Evolutionary conservation across 2,113 vertebrate species (phyloP), one percentile per base, ranked within the genome.

Genomic region (Cheirogaleus medius): DNA sequence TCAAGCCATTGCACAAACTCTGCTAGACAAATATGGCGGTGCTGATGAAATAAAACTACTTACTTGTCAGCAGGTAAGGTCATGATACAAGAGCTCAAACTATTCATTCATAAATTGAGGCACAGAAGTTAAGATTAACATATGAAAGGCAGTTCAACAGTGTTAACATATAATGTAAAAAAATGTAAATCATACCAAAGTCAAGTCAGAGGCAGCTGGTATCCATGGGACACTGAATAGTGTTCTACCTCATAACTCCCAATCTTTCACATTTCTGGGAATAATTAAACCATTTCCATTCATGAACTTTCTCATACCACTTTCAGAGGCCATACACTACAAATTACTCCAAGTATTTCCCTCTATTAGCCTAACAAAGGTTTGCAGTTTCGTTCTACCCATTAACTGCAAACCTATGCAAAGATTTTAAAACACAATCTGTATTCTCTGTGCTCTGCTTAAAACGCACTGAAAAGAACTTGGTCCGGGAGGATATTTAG

Each of bases 391-490:
- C 63, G 95, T 80, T 93, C 68, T 34, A 90, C 73, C 52, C 60
- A 80, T 81, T 78, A 94, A 93, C n/a, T 73, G 42, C 3, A 86
- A 89, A 68, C 27, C 86, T 56, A 74, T 95, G 49, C 64, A 82
- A 94, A 80, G 39, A 80, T 58, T 95, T 97, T 95, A 87, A 74
- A 97, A 49, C 14, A 88, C 83, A 54, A 63, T 25, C 34, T 58
- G 39, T 9, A 81, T 11, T 32, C 25, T 74, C 73, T 49, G 44
- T 80, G 76, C 44, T 91, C 73, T 87, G 14, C 37, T 66, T 60
- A 91, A 83, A 97, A 95, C 47, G 93, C 90, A 74, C 37, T 83
- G 37, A 76, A 92, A 91, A 95, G 37, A 52, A 34, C 8, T 52
- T 86, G 8, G n/a, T 49, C 47, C 37, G 82, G 39, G 39, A 66